A percentile compares a stretch with the other conserved stretches of the same genome.
Conservation (phyloP, 2,888 invertebrate species). For the Plagiodera versicolora region DNA sequence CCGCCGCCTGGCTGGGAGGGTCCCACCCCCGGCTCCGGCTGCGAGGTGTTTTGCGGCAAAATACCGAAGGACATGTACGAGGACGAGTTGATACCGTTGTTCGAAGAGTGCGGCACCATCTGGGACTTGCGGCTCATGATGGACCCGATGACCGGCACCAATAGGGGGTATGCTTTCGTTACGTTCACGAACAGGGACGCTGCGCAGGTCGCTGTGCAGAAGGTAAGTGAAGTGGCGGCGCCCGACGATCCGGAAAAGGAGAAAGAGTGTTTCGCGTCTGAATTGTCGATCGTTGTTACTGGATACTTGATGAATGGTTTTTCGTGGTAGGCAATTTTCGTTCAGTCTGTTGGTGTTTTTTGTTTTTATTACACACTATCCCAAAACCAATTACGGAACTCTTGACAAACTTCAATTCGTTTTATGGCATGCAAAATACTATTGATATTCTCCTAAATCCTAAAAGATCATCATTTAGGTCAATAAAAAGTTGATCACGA, state of each 20-base stretch:
- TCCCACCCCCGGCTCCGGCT: constrained; percentile 88
- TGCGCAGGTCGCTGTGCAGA: constrained; percentile 92
- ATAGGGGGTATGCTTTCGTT: constrained; percentile 98
- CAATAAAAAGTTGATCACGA: too few species aligned
- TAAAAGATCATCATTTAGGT: too few species aligned
- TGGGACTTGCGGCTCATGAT: constrained; percentile 99
- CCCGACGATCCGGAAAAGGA: too few species aligned
- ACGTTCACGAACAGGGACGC: constrained; percentile 93
- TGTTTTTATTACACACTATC: too few species aligned
- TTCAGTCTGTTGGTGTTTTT: too few species aligned
- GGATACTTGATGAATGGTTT: too few species aligned
- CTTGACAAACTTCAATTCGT: too few species aligned
- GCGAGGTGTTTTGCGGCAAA: constrained; percentile 99
- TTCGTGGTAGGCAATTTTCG: too few species aligned
- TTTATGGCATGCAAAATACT: too few species aligned
- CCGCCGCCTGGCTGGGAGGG: constrained; percentile 98
- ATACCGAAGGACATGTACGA: constrained; percentile 99
- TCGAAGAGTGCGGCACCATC: constrained; percentile 95
- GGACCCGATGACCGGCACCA: constrained; percentile 98
- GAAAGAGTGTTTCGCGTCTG: constrained; percentile 1
- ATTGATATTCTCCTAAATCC: too few species aligned
- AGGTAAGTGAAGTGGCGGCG: constrained; percentile 81
- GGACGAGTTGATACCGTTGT: constrained; percentile 96
- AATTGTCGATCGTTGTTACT: too few species aligned
- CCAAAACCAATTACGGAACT: too few species aligned